A percentile compares a stretch with the other conserved stretches of the same genome.
These are phyloP conservation scores for Corbicula japonica DNA, from an alignment of 2,888 invertebrate genomes.

Conservation along the genomic window DNA sequence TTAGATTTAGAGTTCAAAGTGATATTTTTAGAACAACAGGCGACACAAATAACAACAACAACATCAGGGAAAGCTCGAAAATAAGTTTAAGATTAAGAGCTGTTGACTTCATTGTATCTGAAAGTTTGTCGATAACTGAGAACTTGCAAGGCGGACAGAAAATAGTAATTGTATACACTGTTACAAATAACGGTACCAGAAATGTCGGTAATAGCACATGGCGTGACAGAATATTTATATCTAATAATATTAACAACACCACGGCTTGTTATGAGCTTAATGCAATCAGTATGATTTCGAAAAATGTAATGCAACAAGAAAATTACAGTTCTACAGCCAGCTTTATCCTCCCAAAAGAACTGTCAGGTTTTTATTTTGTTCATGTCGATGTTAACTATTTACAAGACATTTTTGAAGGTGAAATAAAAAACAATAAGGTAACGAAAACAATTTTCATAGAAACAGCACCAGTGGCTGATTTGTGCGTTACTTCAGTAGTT, in stretches of 20 bases:
- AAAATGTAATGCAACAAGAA: neutral
- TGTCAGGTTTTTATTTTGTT: constrained; percentile 15
- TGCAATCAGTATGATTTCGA: neutral
- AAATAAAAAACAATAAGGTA: constrained; percentile 18
- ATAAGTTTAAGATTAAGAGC: constrained; percentile 21
- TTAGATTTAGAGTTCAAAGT: constrained; percentile 4
- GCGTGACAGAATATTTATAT: constrained; percentile 10
- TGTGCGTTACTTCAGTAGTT: constrained; percentile 2
- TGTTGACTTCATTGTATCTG: constrained; percentile 8
- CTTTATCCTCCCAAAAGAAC: constrained; percentile 22
- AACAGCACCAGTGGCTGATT: constrained; percentile 34
- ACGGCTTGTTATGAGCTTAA: neutral
- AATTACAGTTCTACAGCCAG: neutral
- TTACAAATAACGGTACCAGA: constrained; percentile 9
- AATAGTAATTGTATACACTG: neutral
- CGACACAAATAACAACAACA: neutral
- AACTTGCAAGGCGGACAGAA: neutral
- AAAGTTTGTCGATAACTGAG: neutral
- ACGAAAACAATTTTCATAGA: constrained; percentile 6
- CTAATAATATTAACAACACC: neutral
- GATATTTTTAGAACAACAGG: constrained; percentile 6
- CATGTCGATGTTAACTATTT: neutral
- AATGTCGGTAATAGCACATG: neutral
- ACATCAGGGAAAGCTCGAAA: neutral
- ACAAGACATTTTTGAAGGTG: constrained; percentile 34